Evolutionary conservation across 1,140 invertebrate genomes (phyloP), one percentile per base, ranked within the genome.

Genomic region (Aphelinus certus): DNA sequence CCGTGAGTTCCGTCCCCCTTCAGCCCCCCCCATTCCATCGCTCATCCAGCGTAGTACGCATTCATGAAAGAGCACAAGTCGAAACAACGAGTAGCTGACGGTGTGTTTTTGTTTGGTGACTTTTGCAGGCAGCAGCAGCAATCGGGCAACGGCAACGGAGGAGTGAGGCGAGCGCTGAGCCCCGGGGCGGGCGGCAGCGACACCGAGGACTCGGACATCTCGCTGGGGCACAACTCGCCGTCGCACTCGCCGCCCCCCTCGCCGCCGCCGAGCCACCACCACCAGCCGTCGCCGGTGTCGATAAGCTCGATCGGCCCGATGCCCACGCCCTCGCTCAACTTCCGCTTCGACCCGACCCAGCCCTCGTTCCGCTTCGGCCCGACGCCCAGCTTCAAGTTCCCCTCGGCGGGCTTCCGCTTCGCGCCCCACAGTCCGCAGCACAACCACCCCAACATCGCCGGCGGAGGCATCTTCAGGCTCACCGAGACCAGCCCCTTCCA

Each of bases 401-500:
- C 85, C 46, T 77, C 83, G 51, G 77, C 86, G 45, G 83, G 83
- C 47, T 88, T 88, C 79, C 83, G 83, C 26, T 87, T 87, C 76
- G 84, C 82, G 70, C 86, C 87, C 6, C 87, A 88, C 60, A 87
- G 84, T 76, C 86, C 86, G 2, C 87, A 87, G 73, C 85, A 87
- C 78, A 87, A 87, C 78, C 86, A 87, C 73, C 83, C 84, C 10
- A 86, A 82, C 60, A 84, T 86, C 55, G 78, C 79, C 56, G 83
- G 84, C 5, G 86, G 85, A 6, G 84, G 85, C 7, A 87, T 88
- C 67, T 88, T 88, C 79, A 88, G 87, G 82, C 79, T 87, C 56
- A 82, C 86, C 43, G 87, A 88, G 74, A 86, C 85, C 9, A 88
- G 87, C 75, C 86, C 87, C 53, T 88, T 88, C 61, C 87, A 88